Conservation (phyloP, 2,888 invertebrate genomes). For the Monochamus alternatus region DNA sequence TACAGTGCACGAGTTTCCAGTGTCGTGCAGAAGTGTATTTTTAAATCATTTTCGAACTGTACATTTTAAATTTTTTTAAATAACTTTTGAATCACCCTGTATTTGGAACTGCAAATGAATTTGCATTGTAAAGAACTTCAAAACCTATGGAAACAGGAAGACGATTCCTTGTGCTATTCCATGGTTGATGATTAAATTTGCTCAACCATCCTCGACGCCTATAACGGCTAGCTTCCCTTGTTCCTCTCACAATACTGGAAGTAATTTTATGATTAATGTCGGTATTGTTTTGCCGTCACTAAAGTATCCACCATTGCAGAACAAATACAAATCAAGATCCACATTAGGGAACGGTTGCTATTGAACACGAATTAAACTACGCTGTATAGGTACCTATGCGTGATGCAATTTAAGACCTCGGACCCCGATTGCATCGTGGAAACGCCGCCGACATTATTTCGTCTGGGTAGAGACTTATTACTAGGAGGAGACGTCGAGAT, state of each 20-base stretch:
- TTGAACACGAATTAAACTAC: slow-evolving; percentile 24
- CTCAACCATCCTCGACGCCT: background rate
- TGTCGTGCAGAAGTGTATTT: too few relatives aligned
- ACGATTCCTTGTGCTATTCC: too few relatives aligned
- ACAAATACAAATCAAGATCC: slow-evolving; percentile 19
- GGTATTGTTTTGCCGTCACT: slow-evolving; percentile 17
- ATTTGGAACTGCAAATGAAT: too few relatives aligned
- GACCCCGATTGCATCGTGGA: slow-evolving; percentile 2
- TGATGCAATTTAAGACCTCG: slow-evolving; percentile 27
- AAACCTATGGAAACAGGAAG: too few relatives aligned
- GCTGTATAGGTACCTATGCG: slow-evolving; percentile 11
- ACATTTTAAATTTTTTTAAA: too few relatives aligned
- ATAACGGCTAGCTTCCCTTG: background rate
- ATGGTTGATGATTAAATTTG: background rate
- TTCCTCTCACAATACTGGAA: slow-evolving; percentile 16
- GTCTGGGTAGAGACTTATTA: background rate
- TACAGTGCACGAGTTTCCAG: too few relatives aligned
- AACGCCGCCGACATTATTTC: background rate
- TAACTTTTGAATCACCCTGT: too few relatives aligned
- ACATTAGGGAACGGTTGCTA: slow-evolving; percentile 15
- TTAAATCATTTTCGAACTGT: too few relatives aligned
- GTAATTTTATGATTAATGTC: slow-evolving; percentile 24
- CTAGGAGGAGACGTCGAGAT: background rate
- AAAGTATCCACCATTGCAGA: slow-evolving; percentile 14
- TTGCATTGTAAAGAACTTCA: too few relatives aligned